Evolutionary conservation across 2,797 vertebrate genomes (phyloP), one percentile per base, ranked within the genome.

Genomic region (Pseudotriccus pelzelni): DNA sequence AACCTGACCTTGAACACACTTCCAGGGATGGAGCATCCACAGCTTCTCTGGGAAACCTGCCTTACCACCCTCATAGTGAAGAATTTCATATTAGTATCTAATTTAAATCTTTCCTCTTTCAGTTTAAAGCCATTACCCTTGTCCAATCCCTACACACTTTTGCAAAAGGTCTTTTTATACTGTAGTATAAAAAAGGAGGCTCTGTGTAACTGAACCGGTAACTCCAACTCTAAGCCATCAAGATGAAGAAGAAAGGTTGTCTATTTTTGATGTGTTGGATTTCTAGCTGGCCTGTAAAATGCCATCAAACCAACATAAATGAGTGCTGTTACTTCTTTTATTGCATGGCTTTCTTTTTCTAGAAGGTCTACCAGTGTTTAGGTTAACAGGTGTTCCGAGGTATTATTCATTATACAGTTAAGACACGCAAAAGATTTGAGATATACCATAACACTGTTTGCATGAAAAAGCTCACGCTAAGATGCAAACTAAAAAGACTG

Each of bases 101-200:
- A 58, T 46, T 18, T 23, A 75, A 53, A 7, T 60, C 28, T 72
- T 15, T 24, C 19, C n/a, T 77, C 50, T 58, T 27, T 66, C 39
- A 23, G 4, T 59, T 46, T 66, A 27, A 72, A 84, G 21, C 23
- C 30, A 52, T 52, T 59, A 39, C 17, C 34, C 8, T 72, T 78
- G 30, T 46, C 44, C 52, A 34, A 58, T 20, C 52, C 37, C 37
- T 20, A 23, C 30, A 41, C 9, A 7, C 12, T n/a, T 34, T 52
- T 59, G 44, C 27, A 41, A 59, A 58, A 59, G 34, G 18, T 52
- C 12, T 27, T 78, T 66, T 32, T 46, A 66, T 32, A 67, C 14
- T 30, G 0, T 0, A 69, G 13, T 10, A 25, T 19, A 22, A 44
- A 32, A 37, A 20, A 62, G 36, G 2, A 73, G 14, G 23, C 17